These are phyloP conservation scores for Eurosta solidaginis DNA, from an alignment of 1,140 invertebrate genomes.

Conservation along the genomic window DNA sequence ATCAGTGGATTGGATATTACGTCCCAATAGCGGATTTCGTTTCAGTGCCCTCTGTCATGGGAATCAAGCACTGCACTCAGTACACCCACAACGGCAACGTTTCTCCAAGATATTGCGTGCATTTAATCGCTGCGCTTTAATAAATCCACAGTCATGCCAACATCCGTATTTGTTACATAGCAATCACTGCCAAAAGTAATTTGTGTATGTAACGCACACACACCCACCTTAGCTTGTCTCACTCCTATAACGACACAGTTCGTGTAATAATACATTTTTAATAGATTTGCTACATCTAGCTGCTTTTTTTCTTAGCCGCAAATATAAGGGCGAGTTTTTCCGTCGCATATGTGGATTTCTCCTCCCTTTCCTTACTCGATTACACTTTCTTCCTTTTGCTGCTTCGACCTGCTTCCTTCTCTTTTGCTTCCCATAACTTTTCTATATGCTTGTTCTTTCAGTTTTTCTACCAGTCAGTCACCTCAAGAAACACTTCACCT, in stretches of 20 bases:
- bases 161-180: not conserved
- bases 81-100: no score
- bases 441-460: not conserved
- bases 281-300: not conserved
- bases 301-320: not conserved
- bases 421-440: not conserved
- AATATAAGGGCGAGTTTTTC: not conserved
- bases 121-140: not conserved
- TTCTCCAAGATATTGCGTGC: slow-evolving; percentile 21
- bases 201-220: no score
- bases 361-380: not conserved
- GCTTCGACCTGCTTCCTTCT: not conserved
- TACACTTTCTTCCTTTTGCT: not conserved
- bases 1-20: no score
- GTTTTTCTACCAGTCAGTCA: not conserved
- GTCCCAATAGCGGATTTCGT: no score
- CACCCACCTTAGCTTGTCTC: not conserved
- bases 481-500: not conserved
- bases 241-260: not conserved
- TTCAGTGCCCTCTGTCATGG: no score
- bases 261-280: slow-evolving; percentile 11
- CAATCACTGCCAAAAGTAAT: not conserved
- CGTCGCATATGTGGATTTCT: not conserved
- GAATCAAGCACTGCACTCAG: no score
- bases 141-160: not conserved